Evolutionary conservation across 1,140 invertebrate genomes (phyloP).

Genomic region (Heliconius hewitsoni): DNA sequence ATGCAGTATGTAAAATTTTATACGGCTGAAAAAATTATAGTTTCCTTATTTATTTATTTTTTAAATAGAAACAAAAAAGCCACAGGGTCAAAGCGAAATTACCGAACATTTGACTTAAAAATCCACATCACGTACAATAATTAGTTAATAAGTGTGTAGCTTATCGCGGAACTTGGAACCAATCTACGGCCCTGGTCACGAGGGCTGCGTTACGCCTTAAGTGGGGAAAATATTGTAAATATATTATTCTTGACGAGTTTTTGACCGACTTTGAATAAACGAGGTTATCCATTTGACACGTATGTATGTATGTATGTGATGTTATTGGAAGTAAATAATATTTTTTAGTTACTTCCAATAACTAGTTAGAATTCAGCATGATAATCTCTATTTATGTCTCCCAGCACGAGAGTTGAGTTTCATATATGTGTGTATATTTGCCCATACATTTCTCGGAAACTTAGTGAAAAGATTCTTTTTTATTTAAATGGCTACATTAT

Average conservation of each 20-base stretch:
- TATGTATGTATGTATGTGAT: neutral
- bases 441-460: no score
- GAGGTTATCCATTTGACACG: neutral
- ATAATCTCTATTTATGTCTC: neutral
- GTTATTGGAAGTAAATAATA: no score
- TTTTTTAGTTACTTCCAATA: neutral
- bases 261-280: neutral
- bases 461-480: no score
- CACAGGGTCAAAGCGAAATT: neutral
- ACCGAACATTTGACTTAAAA: slow-evolving; percentile 34
- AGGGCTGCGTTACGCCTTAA: slow-evolving; percentile 43
- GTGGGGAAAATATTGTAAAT: slow-evolving; percentile 24
- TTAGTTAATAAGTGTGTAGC: slow-evolving; percentile 55
- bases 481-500: no score
- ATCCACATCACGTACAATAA: slow-evolving; percentile 50
- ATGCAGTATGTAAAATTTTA: no score
- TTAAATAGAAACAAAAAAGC: neutral
- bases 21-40: no score
- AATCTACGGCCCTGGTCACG: slow-evolving; percentile 43
- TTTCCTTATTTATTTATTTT: neutral
- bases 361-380: neutral
- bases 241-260: neutral
- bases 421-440: no score
- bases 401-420: neutral
- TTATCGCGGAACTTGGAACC: slow-evolving; percentile 51